Evolutionary conservation across 2,113 vertebrate genomes (phyloP).

Genomic region (Anoura caudifer): DNA sequence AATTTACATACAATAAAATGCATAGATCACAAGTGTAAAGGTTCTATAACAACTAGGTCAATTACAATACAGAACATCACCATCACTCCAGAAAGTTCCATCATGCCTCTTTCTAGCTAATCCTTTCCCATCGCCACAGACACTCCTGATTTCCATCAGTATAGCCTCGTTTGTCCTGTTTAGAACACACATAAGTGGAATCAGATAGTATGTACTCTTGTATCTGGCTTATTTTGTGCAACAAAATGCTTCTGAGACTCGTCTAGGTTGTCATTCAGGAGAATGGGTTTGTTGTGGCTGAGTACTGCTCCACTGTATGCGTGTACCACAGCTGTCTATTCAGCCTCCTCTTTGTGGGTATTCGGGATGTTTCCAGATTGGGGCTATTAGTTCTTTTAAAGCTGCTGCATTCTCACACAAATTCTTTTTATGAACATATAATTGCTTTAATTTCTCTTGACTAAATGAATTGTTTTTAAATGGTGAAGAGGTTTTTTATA

Average conservation of each 20-base stretch:
- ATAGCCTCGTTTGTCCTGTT: not conserved
- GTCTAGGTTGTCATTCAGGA: not conserved
- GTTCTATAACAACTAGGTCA: not conserved
- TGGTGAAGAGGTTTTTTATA: not conserved
- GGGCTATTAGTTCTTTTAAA: not conserved
- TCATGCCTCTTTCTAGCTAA: not conserved
- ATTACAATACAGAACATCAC: not conserved
- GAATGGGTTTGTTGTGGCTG: not conserved
- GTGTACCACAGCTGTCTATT: not conserved
- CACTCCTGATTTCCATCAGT: not conserved
- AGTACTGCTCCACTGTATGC: not conserved
- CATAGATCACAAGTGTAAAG: not conserved
- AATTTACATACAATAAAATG: not conserved
- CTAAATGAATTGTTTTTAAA: constrained; percentile 14
- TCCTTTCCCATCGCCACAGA: not conserved
- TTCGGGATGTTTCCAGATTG: not conserved
- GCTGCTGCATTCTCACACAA: not conserved
- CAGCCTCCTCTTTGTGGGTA: not conserved
- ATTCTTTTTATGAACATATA: not conserved
- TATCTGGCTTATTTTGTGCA: not conserved
- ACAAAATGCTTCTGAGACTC: not conserved
- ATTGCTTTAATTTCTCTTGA: constrained; percentile 16
- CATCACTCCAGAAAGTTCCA: not conserved
- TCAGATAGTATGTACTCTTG: not conserved
- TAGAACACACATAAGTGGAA: not conserved